A percentile compares a stretch with the other conserved stretches of the same genome.
phyloP scores from a whole-genome alignment of 64 coral and sea anemone genomes.

The Astreopora myriophthalma region DNA sequence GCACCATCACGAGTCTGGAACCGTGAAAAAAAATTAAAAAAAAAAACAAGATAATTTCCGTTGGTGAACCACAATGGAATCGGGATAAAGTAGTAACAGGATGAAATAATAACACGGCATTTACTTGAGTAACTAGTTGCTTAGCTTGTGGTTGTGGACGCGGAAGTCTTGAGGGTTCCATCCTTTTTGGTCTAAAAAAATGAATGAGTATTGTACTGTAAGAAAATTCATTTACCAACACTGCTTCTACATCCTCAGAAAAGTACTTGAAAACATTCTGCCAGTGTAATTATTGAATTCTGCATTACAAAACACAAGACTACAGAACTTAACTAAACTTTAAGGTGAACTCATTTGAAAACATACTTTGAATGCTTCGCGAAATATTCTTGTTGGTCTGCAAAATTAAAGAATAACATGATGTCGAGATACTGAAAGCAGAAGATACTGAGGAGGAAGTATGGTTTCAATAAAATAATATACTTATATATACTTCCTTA shows the following conservation, averaged over 20 bases:
- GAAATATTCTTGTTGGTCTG: background rate
- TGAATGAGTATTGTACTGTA: background rate
- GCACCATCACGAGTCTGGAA: background rate
- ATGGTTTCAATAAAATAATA: no score
- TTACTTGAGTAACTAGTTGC: background rate
- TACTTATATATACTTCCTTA: no score
- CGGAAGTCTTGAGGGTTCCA: slow-evolving; percentile 5
- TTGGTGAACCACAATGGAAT: no score
- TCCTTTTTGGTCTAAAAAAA: background rate
- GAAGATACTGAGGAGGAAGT: no score
- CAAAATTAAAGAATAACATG: background rate
- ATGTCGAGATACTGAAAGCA: no score
- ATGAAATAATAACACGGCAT: no score
- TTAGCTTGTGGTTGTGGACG: background rate
- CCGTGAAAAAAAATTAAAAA: background rate
- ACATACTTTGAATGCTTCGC: background rate
- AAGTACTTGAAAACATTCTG: background rate
- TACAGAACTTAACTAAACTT: no score
- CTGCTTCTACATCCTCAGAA: background rate
- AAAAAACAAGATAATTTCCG: no score
- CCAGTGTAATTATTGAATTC: background rate
- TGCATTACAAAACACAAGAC: background rate
- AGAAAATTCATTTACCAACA: background rate
- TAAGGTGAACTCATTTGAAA: background rate
- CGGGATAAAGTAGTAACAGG: no score